Conservation (phyloP, 2,797 vertebrate genomes). For the Anguilla obscura region DNA sequence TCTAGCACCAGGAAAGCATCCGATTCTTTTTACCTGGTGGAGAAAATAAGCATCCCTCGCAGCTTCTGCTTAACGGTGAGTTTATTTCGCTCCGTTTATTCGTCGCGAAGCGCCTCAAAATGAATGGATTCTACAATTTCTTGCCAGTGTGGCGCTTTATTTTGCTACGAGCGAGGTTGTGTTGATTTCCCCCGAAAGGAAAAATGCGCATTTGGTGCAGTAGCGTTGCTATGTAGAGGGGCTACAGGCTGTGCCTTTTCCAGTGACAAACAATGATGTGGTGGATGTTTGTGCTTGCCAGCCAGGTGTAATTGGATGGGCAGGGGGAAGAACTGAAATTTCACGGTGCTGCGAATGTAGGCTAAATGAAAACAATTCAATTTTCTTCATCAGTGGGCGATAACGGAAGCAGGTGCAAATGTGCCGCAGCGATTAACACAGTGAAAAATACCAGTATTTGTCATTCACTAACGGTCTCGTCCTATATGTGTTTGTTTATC, state of each 20-base stretch:
- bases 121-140: neutral
- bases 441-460: neutral
- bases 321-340: neutral
- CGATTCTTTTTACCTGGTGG: slow-evolving; percentile 11
- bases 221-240: neutral
- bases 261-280: slow-evolving; percentile 1
- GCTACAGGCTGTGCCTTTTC: neutral
- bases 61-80: neutral
- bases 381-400: neutral
- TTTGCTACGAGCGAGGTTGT: neutral
- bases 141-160: neutral
- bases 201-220: slow-evolving; percentile 31
- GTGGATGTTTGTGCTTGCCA: neutral
- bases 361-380: neutral
- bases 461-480: neutral
- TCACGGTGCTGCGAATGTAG: neutral
- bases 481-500: neutral
- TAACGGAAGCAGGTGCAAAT: slow-evolving; percentile 12
- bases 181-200: neutral
- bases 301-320: neutral
- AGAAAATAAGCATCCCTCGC: slow-evolving; percentile 10
- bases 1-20: slow-evolving; percentile 2
- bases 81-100: neutral
- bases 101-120: neutral
- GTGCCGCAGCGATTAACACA: neutral